These are phyloP conservation scores for Coluber constrictor DNA, from an alignment of 2,797 vertebrate species.

Conservation along the genomic window DNA sequence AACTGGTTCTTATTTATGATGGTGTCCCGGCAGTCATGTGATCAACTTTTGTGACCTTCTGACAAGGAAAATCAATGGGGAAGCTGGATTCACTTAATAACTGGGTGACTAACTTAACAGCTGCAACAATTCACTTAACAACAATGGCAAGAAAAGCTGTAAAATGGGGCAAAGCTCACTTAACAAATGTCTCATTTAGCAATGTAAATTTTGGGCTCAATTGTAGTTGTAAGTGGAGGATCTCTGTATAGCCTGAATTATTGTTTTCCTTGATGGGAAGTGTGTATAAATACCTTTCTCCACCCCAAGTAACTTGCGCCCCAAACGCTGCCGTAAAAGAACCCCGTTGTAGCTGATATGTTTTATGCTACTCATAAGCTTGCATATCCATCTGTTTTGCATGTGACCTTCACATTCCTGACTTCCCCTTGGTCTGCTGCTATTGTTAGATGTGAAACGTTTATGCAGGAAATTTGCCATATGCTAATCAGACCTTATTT, in stretches of 20 bases:
- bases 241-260: neutral
- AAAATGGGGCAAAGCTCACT: neutral
- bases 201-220: neutral
- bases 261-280: neutral
- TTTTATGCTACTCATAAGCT: neutral
- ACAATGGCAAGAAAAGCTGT: neutral
- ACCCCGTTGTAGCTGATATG: neutral
- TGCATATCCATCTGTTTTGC: constrained; percentile 12
- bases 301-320: neutral
- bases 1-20: neutral
- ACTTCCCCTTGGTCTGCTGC: constrained; percentile 20
- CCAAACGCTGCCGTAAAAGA: constrained; percentile 9
- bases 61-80: neutral
- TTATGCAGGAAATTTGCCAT: constrained; percentile 37
- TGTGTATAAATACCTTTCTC: neutral
- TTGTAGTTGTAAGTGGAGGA: neutral
- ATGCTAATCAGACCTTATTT: constrained; percentile 10
- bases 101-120: neutral
- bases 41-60: neutral
- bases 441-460: constrained; percentile 48
- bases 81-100: neutral
- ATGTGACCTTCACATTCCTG: constrained; percentile 20
- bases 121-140: neutral
- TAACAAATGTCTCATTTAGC: neutral
- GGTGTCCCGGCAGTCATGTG: neutral